phyloP scores from a whole-genome alignment of 2,797 vertebrate genomes.

The Chloroceryle amazona region DNA sequence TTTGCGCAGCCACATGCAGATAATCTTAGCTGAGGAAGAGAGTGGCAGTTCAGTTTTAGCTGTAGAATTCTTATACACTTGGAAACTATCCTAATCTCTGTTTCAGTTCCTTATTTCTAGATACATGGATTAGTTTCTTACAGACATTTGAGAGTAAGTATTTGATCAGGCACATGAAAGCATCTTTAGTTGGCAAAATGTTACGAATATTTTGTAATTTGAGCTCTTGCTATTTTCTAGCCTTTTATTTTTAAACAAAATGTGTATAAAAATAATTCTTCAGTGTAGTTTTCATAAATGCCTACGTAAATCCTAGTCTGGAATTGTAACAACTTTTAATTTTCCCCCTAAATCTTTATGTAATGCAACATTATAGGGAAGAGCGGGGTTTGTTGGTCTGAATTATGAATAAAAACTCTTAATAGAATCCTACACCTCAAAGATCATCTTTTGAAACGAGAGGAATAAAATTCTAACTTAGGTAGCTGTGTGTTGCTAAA shows the following conservation, averaged over 20 bases:
- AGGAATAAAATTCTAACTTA: not conserved
- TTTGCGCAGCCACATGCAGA: not conserved
- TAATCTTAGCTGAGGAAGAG: not conserved
- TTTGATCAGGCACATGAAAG: not conserved
- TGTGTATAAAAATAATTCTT: not conserved
- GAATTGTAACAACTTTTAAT: not conserved
- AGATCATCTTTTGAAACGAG: not conserved
- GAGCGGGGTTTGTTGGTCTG: not conserved
- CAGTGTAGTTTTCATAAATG: not conserved
- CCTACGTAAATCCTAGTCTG: not conserved
- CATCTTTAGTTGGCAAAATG: not conserved
- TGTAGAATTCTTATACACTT: not conserved
- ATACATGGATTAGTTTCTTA: not conserved
- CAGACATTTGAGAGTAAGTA: not conserved
- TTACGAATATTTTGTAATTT: not conserved
- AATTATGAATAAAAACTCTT: not conserved
- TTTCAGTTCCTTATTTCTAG: not conserved
- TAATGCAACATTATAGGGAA: not conserved
- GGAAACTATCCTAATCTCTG: not conserved
- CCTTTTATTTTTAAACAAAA: not conserved
- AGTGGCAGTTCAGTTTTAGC: not conserved
- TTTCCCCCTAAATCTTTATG: too few species aligned
- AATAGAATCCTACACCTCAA: not conserved
- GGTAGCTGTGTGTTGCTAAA: not conserved
- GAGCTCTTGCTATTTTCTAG: not conserved